Base-by-base conservation (phyloP, 2,113 vertebrate species). In the Hyperopisus bebe region DNA sequence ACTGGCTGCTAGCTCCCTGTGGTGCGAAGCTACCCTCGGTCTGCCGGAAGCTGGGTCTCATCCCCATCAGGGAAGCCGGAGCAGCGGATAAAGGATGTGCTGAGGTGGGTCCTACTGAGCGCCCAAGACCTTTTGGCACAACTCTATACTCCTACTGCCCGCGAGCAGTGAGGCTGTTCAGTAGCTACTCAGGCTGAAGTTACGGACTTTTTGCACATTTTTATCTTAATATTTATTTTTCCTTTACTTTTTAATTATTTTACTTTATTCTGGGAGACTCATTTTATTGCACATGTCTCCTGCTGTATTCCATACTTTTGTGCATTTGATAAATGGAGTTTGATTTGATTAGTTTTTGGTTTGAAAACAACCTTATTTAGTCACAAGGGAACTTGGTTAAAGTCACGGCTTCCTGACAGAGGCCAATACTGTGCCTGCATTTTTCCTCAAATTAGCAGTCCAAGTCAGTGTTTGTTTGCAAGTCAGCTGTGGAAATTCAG, bases 1-100 rank as follows among this genome's bases (percentile, higher is more conserved):
- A 74, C 80, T 99, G 98, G 98, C 93, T 95, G 92, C 93, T 98
- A 90, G 96, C 92, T 70, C 93, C 94, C 0, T 99, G 98, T 92
- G 95, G 96, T 74, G 95, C 97, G 80, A 95, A 44, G 66, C 93
- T 94, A 90, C 94, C 94, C 35, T 97, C 96, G 27, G 88, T 97
- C 90, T 99, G 98, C 92, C 93, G 96, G 93, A 97, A 91, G 93
- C 17, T 90, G 53, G 97, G 97, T 48, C 94, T 91, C 82, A 91
- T 91, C 82, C 90, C 91, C 0, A 88, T 74, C 44, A 89, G 50
- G 21, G 55, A 91, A 31, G 8, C 39, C 0, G 92, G 66, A 66
- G 77, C 91, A 47, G 91, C 90, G 94, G 95, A 96, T 1, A 92
- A 97, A 3, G 95, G 93, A 77, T 99, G 98, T 93, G 94, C 95